These are phyloP conservation scores for Dexiosoma caninum DNA, from an alignment of 2,888 invertebrate genomes.

Conservation along the genomic window DNA sequence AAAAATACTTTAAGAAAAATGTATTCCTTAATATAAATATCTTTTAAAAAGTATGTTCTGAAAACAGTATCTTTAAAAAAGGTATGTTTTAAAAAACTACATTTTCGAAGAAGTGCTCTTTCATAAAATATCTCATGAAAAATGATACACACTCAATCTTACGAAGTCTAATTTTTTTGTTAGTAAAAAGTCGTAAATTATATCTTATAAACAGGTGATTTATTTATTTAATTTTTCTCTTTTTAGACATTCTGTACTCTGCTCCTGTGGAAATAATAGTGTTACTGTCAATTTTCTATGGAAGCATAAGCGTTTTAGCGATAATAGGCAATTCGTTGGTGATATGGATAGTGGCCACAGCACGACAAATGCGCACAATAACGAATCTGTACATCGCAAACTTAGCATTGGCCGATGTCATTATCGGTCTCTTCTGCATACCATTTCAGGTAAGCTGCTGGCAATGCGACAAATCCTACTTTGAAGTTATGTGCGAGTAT, in stretches of 20 bases:
- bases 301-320: constrained; percentile 88
- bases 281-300: constrained; percentile 87
- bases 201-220: too few relatives aligned
- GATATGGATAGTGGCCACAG: constrained; percentile 89
- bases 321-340: constrained; percentile 91
- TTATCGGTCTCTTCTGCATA: constrained; percentile 90
- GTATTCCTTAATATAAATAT: too few relatives aligned
- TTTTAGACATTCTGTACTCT: constrained; percentile 82
- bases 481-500: too few relatives aligned
- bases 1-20: too few relatives aligned
- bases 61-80: background rate
- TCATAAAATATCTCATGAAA: background rate
- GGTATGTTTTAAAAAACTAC: background rate
- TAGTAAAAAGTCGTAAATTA: too few relatives aligned
- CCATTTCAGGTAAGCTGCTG: constrained; percentile 84
- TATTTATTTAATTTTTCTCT: background rate
- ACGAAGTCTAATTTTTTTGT: too few relatives aligned
- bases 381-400: constrained; percentile 93
- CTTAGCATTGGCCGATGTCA: constrained; percentile 90
- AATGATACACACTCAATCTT: too few relatives aligned
- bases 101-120: background rate
- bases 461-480: too few relatives aligned
- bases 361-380: constrained; percentile 87
- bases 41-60: too few relatives aligned
- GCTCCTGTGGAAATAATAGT: constrained; percentile 86